Evolutionary conservation across 2,888 invertebrate species (phyloP).

Genomic region (Nasonovia ribisnigri): DNA sequence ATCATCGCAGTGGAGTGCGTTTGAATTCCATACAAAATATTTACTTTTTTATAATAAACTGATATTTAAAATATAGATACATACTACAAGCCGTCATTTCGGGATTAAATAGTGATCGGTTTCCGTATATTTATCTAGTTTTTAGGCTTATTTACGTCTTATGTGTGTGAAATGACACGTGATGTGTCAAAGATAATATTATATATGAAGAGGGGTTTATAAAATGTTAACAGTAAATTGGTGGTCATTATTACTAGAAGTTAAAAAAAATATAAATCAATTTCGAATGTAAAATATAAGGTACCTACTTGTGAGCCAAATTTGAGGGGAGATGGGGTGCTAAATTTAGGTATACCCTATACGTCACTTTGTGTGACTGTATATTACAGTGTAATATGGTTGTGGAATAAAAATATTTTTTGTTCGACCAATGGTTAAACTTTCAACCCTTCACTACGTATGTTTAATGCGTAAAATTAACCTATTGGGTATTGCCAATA

Average conservation of each 20-base stretch:
- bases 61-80: neutral
- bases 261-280: neutral
- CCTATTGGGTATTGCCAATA: neutral
- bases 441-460: neutral
- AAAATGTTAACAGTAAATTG: too few relatives aligned
- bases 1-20: neutral
- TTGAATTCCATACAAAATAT: neutral
- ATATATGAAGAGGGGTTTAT: neutral
- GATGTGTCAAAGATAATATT: neutral
- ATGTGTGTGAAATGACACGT: too few relatives aligned
- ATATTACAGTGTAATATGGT: neutral
- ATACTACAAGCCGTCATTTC: neutral
- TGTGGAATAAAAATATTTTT: neutral
- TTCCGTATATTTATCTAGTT: neutral
- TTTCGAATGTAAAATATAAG: neutral
- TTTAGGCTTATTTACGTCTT: neutral
- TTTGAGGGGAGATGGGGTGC: neutral
- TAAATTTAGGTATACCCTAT: neutral
- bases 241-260: too few relatives aligned
- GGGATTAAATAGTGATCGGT: neutral
- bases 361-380: neutral
- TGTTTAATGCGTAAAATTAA: neutral
- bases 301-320: neutral
- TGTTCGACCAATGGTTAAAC: neutral
- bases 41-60: neutral